Percentiles rank a stretch among this genome's conserved stretches.
phyloP scores from a whole-genome alignment of 2,797 vertebrate species.

The Brotogeris chrysoptera region DNA sequence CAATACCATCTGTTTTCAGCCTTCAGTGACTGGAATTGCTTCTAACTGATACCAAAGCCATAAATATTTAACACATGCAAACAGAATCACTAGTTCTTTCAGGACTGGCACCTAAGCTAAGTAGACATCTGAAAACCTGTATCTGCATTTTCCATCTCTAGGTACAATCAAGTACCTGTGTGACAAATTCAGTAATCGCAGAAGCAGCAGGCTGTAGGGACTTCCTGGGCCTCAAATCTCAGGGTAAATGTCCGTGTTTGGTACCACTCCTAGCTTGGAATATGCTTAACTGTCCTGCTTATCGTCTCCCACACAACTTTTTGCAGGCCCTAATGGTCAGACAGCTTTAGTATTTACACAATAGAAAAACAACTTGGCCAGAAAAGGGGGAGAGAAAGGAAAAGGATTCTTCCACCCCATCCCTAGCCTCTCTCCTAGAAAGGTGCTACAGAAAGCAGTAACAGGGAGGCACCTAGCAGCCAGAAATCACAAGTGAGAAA shows the following conservation, averaged over 20 bases:
- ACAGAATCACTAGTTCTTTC: neutral
- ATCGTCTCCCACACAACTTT: neutral
- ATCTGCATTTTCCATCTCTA: neutral
- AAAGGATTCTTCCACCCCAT: neutral
- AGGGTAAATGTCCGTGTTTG: accelerated
- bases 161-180: neutral
- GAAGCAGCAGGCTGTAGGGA: neutral
- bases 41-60: neutral
- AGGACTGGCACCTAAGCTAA: neutral
- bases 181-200: neutral
- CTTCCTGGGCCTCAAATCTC: neutral
- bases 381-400: neutral
- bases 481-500: neutral
- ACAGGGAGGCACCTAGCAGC: neutral
- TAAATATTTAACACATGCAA: slow-evolving; percentile 39
- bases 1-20: slow-evolving; percentile 42
- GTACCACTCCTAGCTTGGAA: neutral
- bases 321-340: neutral
- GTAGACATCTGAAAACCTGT: neutral
- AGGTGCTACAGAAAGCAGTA: neutral
- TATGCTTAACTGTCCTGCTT: neutral
- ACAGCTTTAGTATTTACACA: neutral
- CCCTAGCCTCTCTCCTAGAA: neutral
- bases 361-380: neutral
- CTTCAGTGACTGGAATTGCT: neutral